phyloP scores from a whole-genome alignment of 2,888 invertebrate genomes.

The Eristalis pertinax region DNA sequence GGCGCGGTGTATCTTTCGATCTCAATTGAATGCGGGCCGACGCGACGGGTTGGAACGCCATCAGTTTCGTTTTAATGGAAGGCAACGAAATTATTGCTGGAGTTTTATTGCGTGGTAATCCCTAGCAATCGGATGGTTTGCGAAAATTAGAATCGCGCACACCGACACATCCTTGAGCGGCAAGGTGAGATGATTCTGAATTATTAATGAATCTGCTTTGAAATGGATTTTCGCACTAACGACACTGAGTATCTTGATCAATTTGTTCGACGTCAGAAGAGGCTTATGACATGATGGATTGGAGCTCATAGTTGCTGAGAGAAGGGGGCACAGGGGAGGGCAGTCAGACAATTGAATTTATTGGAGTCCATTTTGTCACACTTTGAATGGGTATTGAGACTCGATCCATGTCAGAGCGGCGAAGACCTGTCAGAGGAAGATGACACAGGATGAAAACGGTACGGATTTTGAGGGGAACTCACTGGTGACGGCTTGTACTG shows the following conservation, averaged over 20 bases:
- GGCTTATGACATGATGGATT: neutral
- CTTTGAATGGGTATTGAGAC: neutral
- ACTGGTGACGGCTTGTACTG: neutral
- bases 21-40: slow-evolving; percentile 27
- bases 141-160: neutral
- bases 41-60: slow-evolving; percentile 18
- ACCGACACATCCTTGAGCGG: neutral
- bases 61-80: neutral
- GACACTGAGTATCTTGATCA: neutral
- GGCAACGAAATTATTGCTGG: neutral
- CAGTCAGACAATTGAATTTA: neutral
- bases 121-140: neutral
- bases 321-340: neutral
- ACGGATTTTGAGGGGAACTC: neutral
- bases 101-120: slow-evolving; percentile 20
- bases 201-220: neutral
- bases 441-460: neutral
- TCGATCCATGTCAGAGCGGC: neutral
- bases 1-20: slow-evolving; percentile 26
- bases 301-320: neutral
- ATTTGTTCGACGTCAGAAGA: neutral
- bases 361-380: neutral
- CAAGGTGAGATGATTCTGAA: neutral
- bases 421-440: neutral
- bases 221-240: neutral